These are phyloP conservation scores for Erinaceus europaeus DNA, from an alignment of 2,113 vertebrate genomes.

Conservation along the genomic window DNA sequence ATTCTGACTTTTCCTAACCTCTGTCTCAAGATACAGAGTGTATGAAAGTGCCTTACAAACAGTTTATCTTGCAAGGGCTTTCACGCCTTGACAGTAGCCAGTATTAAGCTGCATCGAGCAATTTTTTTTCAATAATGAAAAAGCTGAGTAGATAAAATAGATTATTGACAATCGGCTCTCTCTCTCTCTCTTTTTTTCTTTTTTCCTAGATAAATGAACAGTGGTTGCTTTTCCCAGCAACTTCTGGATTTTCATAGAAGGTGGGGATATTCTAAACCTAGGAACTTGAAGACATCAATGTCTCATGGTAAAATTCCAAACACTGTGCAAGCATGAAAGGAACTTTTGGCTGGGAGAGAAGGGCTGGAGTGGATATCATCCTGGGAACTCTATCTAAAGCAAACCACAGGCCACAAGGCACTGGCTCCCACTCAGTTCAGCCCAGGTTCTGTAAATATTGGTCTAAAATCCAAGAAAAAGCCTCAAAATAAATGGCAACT, in stretches of 20 bases:
- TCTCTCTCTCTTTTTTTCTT: too few species aligned
- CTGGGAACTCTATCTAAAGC: slow-evolving; percentile 15
- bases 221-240: background rate
- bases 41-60: background rate
- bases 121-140: background rate
- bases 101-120: background rate
- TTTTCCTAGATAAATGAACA: background rate
- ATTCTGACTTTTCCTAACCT: background rate
- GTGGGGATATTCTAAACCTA: background rate
- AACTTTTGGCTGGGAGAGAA: background rate
- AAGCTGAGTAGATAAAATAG: background rate
- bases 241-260: slow-evolving; percentile 37
- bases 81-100: background rate
- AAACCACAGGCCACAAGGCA: slow-evolving; percentile 36
- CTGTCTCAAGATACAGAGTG: background rate
- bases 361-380: background rate
- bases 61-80: background rate
- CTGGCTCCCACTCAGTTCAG: slow-evolving; percentile 31
- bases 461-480: slow-evolving; percentile 37
- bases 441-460: slow-evolving; percentile 58
- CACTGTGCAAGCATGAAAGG: background rate
- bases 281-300: background rate
- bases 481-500: slow-evolving; percentile 50
- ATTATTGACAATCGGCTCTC: background rate
- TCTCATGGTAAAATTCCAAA: slow-evolving; percentile 39